Conservation (phyloP, 1,140 invertebrate species). For the Rhyacophila brunnea region DNA sequence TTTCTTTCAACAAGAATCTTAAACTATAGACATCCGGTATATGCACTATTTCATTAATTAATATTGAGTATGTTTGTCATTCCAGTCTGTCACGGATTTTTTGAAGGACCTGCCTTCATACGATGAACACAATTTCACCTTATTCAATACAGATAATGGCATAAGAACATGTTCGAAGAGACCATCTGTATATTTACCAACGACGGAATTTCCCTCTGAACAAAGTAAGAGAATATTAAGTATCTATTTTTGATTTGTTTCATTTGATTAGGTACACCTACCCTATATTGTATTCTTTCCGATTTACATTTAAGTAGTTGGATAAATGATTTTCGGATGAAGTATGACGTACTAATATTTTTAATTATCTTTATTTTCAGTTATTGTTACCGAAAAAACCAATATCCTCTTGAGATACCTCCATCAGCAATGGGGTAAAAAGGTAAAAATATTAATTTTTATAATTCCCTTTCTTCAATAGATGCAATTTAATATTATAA, state of each 20-base stretch:
- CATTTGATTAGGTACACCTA: too few relatives aligned
- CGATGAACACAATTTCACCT: conserved; percentile 87
- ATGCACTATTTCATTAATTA: too few relatives aligned
- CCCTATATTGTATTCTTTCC: too few relatives aligned
- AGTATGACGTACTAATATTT: too few relatives aligned
- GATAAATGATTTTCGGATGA: too few relatives aligned
- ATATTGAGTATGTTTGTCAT: conserved; percentile 19
- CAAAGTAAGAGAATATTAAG: conserved; percentile 82
- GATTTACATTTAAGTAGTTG: too few relatives aligned
- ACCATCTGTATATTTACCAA: conserved; percentile 86
- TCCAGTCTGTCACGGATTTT: conserved; percentile 81
- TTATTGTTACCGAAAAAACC: conserved; percentile 93
- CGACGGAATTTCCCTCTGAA: conserved; percentile 85
- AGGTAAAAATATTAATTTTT: conserved; percentile 54
- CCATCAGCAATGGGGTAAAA: conserved; percentile 93
- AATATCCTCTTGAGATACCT: conserved; percentile 90
- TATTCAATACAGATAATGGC: conserved; percentile 82
- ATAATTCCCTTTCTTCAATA: too few relatives aligned
- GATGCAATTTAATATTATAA: too few relatives aligned
- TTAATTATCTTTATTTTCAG: conserved; percentile 57
- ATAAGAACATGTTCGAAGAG: conserved; percentile 81
- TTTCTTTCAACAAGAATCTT: too few relatives aligned
- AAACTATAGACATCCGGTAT: too few relatives aligned
- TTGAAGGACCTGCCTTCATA: conserved; percentile 87
- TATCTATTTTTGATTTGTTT: too few relatives aligned